Evolutionary conservation across 2,113 vertebrate species (phyloP).

Genomic region (Candoia aspera): DNA sequence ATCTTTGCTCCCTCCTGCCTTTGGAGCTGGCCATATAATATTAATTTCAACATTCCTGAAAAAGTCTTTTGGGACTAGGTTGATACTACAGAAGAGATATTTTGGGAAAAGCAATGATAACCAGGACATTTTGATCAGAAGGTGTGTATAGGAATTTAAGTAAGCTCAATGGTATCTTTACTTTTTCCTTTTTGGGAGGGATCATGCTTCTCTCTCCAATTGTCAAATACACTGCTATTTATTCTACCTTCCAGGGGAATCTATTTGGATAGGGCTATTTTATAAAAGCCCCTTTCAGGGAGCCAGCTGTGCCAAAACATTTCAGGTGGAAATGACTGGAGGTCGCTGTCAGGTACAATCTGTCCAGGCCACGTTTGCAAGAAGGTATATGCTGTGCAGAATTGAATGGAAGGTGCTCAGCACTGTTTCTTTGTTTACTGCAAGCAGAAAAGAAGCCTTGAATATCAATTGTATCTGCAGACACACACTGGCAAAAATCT

Average conservation of each 20-base stretch:
- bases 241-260: background rate
- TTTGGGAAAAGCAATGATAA: background rate
- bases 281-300: background rate
- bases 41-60: background rate
- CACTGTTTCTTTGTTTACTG: background rate
- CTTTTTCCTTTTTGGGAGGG: background rate
- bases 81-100: background rate
- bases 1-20: background rate
- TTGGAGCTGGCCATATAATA: background rate
- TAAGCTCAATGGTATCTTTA: background rate
- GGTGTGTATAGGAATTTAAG: background rate
- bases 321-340: background rate
- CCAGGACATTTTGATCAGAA: background rate
- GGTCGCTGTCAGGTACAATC: background rate
- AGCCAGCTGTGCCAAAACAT: background rate
- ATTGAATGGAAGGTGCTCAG: background rate
- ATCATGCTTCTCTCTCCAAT: background rate
- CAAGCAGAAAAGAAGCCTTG: background rate
- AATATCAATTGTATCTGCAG: background rate
- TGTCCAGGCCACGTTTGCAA: background rate
- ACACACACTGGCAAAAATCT: background rate
- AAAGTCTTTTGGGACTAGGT: background rate
- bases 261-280: background rate
- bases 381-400: background rate
- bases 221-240: slow-evolving; percentile 3